phyloP scores from a whole-genome alignment of 2,888 invertebrate genomes.

The Oligia latruncula region DNA sequence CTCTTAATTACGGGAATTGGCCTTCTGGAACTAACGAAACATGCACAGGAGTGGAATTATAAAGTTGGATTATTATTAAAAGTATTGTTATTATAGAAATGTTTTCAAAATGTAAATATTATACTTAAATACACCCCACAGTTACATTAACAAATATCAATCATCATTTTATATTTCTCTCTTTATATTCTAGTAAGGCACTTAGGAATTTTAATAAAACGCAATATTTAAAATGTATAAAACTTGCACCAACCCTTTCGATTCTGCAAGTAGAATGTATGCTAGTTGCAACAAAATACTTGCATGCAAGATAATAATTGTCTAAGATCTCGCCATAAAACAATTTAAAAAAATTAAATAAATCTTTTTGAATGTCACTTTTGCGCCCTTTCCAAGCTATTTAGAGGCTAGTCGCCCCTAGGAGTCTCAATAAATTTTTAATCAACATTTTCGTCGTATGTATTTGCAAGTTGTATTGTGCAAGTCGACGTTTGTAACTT shows the following conservation, averaged over 20 bases:
- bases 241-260: neutral
- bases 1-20: too few species aligned
- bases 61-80: neutral
- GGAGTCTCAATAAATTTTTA: neutral
- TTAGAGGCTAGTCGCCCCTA: conserved; percentile 3
- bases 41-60: neutral
- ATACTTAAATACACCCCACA: neutral
- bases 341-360: neutral
- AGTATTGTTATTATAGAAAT: conserved; percentile 5
- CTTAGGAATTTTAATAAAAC: neutral
- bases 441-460: neutral
- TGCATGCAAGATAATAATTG: conserved; percentile 7
- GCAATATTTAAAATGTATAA: neutral
- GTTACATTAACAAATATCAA: neutral
- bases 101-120: conserved; percentile 32
- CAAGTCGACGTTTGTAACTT: neutral
- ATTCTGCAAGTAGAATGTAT: conserved; percentile 11
- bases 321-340: conserved; percentile 6
- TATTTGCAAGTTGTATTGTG: neutral
- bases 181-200: neutral
- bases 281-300: neutral
- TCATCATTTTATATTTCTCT: neutral
- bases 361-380: neutral
- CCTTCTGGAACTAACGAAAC: neutral
- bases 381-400: neutral